phyloP scores from a whole-genome alignment of 53 echinoderm and acorn worm genomes.

The Zoroaster sp. region DNA sequence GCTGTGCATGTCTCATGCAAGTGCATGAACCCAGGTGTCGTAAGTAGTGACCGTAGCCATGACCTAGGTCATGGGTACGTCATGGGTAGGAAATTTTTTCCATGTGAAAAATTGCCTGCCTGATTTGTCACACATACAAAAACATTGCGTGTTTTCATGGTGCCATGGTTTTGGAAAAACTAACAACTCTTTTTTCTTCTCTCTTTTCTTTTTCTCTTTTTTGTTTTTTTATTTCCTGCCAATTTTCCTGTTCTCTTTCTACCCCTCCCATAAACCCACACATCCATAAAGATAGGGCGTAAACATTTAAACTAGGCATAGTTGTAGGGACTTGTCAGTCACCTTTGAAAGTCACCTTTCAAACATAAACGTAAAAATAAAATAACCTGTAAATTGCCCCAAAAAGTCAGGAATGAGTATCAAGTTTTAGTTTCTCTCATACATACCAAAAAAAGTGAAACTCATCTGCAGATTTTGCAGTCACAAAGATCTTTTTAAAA shows the following conservation, averaged over 20 bases:
- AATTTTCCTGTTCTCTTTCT: background rate
- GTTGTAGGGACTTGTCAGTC: conserved; percentile 24
- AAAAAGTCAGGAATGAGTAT: conserved; percentile 34
- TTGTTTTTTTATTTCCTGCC: background rate
- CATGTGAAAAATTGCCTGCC: background rate
- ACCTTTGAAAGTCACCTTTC: background rate
- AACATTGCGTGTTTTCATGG: conserved; percentile 41
- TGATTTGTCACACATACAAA: background rate
- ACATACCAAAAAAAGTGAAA: background rate
- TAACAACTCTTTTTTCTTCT: conserved; percentile 11
- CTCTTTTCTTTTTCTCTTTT: background rate
- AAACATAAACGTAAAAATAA: background rate
- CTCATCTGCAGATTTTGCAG: background rate
- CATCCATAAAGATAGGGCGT: conserved; percentile 5
- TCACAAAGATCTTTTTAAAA: background rate
- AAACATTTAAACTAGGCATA: conserved; percentile 25
- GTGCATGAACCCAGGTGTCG: background rate
- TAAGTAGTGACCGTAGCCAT: conserved; percentile 32
- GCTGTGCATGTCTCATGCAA: background rate
- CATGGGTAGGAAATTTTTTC: conserved; percentile 2
- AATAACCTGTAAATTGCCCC: conserved; percentile 14
- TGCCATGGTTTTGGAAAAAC: conserved; percentile 33
- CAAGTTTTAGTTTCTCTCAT: background rate
- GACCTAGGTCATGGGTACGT: conserved; percentile 10
- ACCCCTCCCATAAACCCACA: conserved; percentile 12